These are phyloP conservation scores for Excalfactoria chinensis DNA, from an alignment of 2,113 vertebrate genomes.

Conservation along the genomic window DNA sequence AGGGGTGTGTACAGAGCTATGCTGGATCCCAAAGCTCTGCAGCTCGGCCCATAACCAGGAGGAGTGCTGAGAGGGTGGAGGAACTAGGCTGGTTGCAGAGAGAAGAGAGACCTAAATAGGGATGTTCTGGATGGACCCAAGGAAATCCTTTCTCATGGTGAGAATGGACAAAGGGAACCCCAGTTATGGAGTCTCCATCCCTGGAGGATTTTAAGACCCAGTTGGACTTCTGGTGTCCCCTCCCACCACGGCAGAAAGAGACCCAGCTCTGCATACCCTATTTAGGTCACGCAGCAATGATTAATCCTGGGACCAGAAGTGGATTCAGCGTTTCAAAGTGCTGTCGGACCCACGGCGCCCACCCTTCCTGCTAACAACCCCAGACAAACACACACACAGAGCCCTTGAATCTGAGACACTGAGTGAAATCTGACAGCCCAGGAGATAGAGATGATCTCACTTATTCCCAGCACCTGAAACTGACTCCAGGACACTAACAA, in stretches of 20 bases:
- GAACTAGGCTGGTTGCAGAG: background rate
- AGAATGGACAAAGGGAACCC: too few relatives aligned
- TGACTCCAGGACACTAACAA: background rate
- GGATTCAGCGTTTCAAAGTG: background rate
- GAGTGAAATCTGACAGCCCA: background rate
- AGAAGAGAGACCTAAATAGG: background rate
- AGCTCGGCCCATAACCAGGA: background rate
- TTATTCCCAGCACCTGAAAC: background rate
- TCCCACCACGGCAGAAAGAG: background rate
- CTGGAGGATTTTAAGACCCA: too few relatives aligned
- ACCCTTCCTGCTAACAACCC: background rate
- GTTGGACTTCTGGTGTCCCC: background rate
- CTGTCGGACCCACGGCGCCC: too few relatives aligned
- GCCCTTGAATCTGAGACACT: background rate
- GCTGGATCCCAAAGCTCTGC: background rate
- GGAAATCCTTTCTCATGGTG: background rate
- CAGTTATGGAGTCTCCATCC: too few relatives aligned
- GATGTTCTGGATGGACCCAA: background rate
- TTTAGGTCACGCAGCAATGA: background rate
- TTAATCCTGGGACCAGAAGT: too few relatives aligned
- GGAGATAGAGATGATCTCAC: background rate
- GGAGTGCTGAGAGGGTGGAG: background rate
- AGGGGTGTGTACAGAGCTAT: background rate
- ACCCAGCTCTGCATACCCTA: background rate
- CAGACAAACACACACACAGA: background rate